Base-by-base conservation (phyloP, 2,113 vertebrate genomes). In the Syngnathus scovelli region DNA sequence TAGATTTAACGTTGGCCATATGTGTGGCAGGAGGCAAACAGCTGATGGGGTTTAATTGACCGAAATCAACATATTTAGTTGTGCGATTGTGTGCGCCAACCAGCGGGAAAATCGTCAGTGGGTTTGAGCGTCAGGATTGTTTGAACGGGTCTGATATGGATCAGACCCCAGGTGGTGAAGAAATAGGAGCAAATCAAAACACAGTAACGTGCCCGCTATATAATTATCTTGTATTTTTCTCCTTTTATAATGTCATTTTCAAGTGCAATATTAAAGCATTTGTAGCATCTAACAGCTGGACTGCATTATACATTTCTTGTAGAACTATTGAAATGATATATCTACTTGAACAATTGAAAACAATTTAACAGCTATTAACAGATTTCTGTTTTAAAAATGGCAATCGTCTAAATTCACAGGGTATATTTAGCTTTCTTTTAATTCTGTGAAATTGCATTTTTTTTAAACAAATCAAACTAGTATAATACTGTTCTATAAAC, bases 31-130 rank as follows among this genome's bases (percentile, higher is more conserved):
- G 88, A 92, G 86, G 87, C 88, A 86, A 91, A 89, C 92, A 92
- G 90, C 90, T 92, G 91, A 92, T 80, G 71, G 85, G 82, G 84
- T 90, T 89, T 92, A 92, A 92, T 91, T 92, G 90, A 91, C 81
- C 88, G 71, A 90, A 90, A 92, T 92, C 90, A 91, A 92, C 92
- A 92, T 91, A 90, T 92, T 90, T 87, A 80, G 69, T 69, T 38
- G 64, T 77, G 78, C 56, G 70, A 67, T 70, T 74, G 68, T 64
- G 63, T 64, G 74, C 37, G 16, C 64, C 44, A 55, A 66, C 66
- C 70, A 58, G 48, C 72, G 63, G 70, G 66, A 66, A 72, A 61
- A 74, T 77, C 37, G 65, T 71, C 70, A 67, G 66, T 65, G 54
- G 68, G 66, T 37, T 67, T 67, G 59, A 61, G 72, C 68, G 65